Conservation (phyloP, 2,113 vertebrate species). For the Rhodinocichla rosea region DNA sequence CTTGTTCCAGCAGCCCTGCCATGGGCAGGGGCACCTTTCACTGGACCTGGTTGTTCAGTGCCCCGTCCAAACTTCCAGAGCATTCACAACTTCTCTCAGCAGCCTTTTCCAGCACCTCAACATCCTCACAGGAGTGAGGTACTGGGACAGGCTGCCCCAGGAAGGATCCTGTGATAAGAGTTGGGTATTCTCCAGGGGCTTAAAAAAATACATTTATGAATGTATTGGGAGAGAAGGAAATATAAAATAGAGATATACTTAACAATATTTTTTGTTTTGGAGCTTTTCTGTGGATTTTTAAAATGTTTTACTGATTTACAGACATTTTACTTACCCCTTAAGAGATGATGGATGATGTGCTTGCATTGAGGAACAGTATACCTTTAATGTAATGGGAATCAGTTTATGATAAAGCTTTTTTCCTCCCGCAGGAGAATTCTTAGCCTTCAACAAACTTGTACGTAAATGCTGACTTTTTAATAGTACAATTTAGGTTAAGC, state of each 20-base stretch:
- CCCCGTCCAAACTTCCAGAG: background rate
- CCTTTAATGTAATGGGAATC: background rate
- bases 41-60: background rate
- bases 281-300: background rate
- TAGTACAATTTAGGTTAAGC: background rate
- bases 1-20: accelerated
- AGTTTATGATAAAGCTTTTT: background rate
- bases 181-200: background rate
- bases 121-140: background rate
- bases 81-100: background rate
- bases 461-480: background rate
- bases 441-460: background rate
- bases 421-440: background rate
- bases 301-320: background rate
- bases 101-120: background rate
- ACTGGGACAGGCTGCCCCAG: background rate
- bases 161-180: background rate
- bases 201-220: background rate
- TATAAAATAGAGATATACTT: background rate
- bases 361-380: background rate
- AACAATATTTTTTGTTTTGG: background rate
- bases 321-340: background rate
- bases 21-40: background rate
- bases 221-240: background rate
- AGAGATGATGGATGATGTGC: background rate